Evolutionary conservation across 2,888 invertebrate species (phyloP).

Genomic region (Dichetophora obliterata): DNA sequence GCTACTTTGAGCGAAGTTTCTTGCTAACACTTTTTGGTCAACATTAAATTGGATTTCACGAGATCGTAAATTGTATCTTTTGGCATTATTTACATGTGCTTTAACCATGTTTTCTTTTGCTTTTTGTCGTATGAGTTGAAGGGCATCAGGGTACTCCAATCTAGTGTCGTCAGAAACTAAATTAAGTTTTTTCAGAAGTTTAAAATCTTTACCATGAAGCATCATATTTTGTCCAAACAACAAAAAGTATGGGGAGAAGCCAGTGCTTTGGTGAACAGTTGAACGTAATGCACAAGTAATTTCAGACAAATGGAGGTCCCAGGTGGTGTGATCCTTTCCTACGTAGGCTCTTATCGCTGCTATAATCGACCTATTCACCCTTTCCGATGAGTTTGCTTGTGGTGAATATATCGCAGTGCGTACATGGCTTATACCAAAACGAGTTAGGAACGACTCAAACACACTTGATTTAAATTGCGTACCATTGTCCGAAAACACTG

Average conservation of each 20-base stretch:
- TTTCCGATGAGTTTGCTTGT: constrained; percentile 42
- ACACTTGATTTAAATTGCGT: constrained; percentile 41
- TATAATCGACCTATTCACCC: constrained; percentile 41
- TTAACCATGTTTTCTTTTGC: constrained; percentile 5
- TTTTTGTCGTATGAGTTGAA: not conserved
- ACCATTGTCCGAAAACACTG: constrained; percentile 41
- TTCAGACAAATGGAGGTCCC: constrained; percentile 37
- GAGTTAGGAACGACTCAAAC: constrained; percentile 36
- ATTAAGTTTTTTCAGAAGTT: constrained; percentile 6
- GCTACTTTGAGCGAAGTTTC: not conserved
- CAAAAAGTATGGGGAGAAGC: constrained; percentile 1
- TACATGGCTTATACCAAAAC: constrained; percentile 33
- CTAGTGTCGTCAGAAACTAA: not conserved
- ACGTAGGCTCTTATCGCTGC: constrained; percentile 42
- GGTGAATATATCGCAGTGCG: constrained; percentile 44
- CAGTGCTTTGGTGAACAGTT: constrained; percentile 2
- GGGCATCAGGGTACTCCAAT: not conserved
- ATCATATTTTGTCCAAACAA: constrained; percentile 15
- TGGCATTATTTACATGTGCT: not conserved
- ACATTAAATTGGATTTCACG: not conserved
- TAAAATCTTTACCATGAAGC: not conserved
- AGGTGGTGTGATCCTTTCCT: constrained; percentile 36
- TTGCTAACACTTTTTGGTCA: not conserved
- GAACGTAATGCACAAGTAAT: constrained; percentile 20
- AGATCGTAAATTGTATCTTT: not conserved